Base-by-base conservation (phyloP, 1,140 invertebrate genomes). In the Dufourea novaeangliae region DNA sequence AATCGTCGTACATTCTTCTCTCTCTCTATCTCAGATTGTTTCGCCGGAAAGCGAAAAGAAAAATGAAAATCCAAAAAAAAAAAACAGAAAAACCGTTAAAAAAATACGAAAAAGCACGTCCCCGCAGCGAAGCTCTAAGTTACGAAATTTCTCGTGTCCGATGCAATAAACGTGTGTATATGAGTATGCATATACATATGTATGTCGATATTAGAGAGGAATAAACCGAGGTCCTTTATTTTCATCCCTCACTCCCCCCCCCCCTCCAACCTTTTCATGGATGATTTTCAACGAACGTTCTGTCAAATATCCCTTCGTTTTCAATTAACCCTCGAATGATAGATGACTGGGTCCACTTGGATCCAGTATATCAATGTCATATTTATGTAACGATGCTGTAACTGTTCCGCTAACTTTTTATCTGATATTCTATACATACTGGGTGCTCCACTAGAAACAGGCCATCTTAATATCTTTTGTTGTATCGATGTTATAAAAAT, bases 161-260 rank as follows among this genome's bases (percentile, higher is more conserved):
- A 76, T 61, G 73, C 73, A 76, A 76, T 76, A 76, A 76, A 76
- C 39, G 22, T 76, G 66, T 56, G 39, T 32, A 41, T 34, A 72
- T 6, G 22, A 25, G 39, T n/a, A 39, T 1, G 37, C n/a, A 10
- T 32, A 39, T 2, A 29, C 25, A 74, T 25, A 44, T 41, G 46
- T 56, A 74, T 44, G 57, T 75, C 63, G 27, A 68, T 68, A 75
- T 57, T 75, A 75, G 52, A 37, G 39, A 39, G 34, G 1, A 37
- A 68, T 75, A 75, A 75, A 75, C 46, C 17, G 29, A 34, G 39
- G 5, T 59, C 34, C 34, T 69, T 75, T 76, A 50, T 50, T 76
- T 76, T 59, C 41, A 76, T 56, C 41, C 20, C 57, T 25, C 54
- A 37, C 17, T n/a, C n/a, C 50, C 29, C 32, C 27, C 17, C 17